Conservation (phyloP, 2,797 vertebrate species). For the Rhincodon typus region DNA sequence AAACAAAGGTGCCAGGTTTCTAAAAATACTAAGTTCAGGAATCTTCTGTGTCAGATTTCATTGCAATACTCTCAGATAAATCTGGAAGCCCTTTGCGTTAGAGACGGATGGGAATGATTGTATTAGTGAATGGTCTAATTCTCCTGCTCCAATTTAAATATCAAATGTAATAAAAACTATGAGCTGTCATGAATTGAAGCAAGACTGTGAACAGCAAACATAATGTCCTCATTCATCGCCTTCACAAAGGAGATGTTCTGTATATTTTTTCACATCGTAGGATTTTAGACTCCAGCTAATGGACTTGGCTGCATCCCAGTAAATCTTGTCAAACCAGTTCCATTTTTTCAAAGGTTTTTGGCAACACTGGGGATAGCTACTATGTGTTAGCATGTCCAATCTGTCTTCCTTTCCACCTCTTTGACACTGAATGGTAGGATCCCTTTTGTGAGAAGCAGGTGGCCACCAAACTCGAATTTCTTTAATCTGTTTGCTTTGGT, state of each 20-base stretch:
- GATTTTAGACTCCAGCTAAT: background rate
- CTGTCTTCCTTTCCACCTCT: background rate
- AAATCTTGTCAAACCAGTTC: slow-evolving; percentile 29
- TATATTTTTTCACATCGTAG: background rate
- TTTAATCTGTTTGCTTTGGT: slow-evolving; percentile 32
- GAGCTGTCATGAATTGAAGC: background rate
- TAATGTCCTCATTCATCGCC: slow-evolving; percentile 1
- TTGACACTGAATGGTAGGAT: background rate
- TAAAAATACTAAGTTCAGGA: slow-evolving; percentile 22
- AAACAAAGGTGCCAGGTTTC: slow-evolving; percentile 19
- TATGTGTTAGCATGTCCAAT: slow-evolving; percentile 27
- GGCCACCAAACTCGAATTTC: background rate
- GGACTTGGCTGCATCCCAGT: slow-evolving; percentile 6
- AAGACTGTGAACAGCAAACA: background rate
- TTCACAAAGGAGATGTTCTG: slow-evolving; percentile 24
- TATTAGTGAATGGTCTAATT: background rate
- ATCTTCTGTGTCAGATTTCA: slow-evolving; percentile 13
- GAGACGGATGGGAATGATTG: background rate
- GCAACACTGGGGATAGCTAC: background rate
- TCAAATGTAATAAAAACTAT: slow-evolving; percentile 24
- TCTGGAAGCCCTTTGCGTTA: background rate
- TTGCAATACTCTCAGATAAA: background rate
- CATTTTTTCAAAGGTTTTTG: slow-evolving; percentile 13
- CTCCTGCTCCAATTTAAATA: slow-evolving; percentile 18
- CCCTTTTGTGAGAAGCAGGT: slow-evolving; percentile 21